These are phyloP conservation scores for Trissolcus basalis DNA, from an alignment of 1,140 invertebrate species.

Conservation along the genomic window DNA sequence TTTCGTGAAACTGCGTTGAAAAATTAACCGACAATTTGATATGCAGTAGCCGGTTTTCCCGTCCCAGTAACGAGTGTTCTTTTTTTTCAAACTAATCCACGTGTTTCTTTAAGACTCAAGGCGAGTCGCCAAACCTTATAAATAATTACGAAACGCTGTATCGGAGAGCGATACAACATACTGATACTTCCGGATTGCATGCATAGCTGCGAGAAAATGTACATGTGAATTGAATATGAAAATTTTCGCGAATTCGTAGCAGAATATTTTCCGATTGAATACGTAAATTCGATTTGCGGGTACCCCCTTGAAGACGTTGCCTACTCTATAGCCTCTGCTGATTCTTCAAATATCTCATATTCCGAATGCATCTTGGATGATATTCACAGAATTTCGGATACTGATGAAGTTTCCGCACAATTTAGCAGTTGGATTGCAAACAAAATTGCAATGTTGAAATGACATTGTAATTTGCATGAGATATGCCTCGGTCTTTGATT, in stretches of 20 bases:
- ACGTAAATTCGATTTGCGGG: constrained; percentile 32
- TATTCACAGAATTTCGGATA: not conserved
- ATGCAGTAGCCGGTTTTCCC: too few species aligned
- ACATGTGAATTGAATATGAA: constrained; percentile 16
- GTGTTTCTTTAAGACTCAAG: not conserved
- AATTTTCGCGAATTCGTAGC: constrained; percentile 15
- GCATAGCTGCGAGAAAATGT: constrained; percentile 16
- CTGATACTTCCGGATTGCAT: constrained; percentile 14
- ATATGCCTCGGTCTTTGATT: constrained; percentile 21
- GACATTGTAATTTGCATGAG: constrained; percentile 15
- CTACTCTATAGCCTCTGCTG: not conserved
- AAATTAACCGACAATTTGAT: too few species aligned
- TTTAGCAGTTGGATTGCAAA: constrained; percentile 15
- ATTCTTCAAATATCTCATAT: constrained; percentile 7
- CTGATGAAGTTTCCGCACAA: constrained; percentile 9
- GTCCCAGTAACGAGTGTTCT: too few species aligned
- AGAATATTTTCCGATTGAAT: constrained; percentile 37
- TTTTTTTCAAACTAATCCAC: too few species aligned
- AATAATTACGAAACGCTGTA: constrained; percentile 2
- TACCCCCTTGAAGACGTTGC: not conserved
- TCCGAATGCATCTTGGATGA: constrained; percentile 9
- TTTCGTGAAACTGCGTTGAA: too few species aligned
- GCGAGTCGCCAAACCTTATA: constrained; percentile 13
- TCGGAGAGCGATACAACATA: constrained; percentile 14
- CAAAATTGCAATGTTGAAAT: constrained; percentile 12